A percentile compares a stretch with the other conserved stretches of the same genome.
Evolutionary conservation across 2,113 vertebrate species (phyloP).

Genomic region (Saccopteryx leptura): DNA sequence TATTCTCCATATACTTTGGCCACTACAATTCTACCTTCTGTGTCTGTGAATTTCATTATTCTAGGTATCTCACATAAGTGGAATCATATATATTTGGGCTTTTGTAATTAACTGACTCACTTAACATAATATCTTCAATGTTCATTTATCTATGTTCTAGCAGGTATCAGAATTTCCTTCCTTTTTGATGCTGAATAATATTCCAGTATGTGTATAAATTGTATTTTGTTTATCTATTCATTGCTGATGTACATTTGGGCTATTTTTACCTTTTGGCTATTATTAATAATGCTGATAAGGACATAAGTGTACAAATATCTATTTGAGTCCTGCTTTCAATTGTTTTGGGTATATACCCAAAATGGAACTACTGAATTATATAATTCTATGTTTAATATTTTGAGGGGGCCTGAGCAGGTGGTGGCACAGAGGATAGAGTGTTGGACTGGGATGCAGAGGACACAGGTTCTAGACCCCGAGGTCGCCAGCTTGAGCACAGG

Average conservation of each 20-base stretch:
- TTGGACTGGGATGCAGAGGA: too few relatives aligned
- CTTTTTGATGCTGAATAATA: background rate
- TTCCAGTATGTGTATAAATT: background rate
- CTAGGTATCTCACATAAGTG: background rate
- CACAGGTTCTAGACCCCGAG: too few relatives aligned
- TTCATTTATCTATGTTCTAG: background rate
- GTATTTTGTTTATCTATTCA: background rate
- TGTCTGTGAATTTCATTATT: background rate
- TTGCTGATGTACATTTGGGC: background rate
- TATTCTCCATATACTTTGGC: background rate
- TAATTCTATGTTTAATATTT: background rate
- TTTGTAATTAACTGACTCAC: background rate
- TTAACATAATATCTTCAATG: background rate
- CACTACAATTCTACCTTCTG: background rate
- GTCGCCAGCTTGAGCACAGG: too few relatives aligned
- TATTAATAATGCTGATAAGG: background rate
- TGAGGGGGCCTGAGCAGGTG: background rate
- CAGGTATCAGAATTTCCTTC: background rate
- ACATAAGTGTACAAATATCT: background rate
- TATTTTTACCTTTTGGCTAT: background rate
- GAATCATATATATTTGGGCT: background rate
- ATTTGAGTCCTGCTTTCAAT: slow-evolving; percentile 9
- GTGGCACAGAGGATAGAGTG: too few relatives aligned
- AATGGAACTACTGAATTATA: background rate
- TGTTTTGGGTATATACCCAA: background rate